phyloP scores from a whole-genome alignment of 2,797 vertebrate species.

The Coreius guichenoti region DNA sequence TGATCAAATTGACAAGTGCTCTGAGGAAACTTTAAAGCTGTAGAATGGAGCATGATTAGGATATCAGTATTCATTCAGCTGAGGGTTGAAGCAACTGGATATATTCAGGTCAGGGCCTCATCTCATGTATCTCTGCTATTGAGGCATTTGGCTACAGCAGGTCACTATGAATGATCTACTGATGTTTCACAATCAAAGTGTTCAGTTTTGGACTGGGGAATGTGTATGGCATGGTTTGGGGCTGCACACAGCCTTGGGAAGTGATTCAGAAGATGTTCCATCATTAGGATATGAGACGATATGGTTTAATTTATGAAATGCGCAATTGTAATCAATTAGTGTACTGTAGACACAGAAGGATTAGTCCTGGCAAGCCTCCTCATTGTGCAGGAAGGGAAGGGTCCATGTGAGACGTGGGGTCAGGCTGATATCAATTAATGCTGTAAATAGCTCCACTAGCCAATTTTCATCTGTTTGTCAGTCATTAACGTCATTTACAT shows the following conservation, averaged over 20 bases:
- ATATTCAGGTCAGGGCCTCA: not conserved
- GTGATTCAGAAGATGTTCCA: not conserved
- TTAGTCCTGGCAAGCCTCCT: not conserved
- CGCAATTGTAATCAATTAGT: not conserved
- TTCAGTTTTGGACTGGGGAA: not conserved
- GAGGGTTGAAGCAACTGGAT: not conserved
- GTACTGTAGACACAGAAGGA: not conserved
- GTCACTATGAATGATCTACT: not conserved
- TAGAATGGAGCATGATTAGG: not conserved
- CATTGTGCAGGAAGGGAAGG: not conserved
- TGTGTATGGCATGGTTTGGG: not conserved
- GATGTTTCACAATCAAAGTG: not conserved
- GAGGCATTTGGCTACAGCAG: constrained; percentile 5
- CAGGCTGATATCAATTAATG: constrained; percentile 7
- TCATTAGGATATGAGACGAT: not conserved
- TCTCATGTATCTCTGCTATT: not conserved
- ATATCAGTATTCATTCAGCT: constrained; percentile 21
- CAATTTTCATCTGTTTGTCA: not conserved
- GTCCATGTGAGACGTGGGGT: not conserved
- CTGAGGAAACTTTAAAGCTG: not conserved
- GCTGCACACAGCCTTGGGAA: not conserved
- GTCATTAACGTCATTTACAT: not conserved
- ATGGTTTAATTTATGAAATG: not conserved
- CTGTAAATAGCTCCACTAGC: not conserved
- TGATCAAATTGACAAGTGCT: not conserved